Evolutionary conservation across 2,797 vertebrate genomes (phyloP).

Genomic region (Tiaroga cobitis): DNA sequence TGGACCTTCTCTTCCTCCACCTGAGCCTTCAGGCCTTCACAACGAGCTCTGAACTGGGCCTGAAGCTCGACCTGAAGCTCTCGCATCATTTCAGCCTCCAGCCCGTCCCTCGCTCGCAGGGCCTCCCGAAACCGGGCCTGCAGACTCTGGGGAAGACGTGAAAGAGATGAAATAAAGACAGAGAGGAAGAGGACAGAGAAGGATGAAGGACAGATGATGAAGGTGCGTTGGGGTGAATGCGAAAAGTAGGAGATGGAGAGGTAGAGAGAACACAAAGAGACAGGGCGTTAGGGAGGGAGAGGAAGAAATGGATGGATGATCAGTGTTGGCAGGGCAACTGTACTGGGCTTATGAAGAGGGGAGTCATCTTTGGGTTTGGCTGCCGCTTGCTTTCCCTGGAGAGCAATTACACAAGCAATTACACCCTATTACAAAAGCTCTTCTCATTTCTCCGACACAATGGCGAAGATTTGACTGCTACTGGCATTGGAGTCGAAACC

Average conservation of each 20-base stretch:
- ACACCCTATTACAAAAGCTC: constrained; percentile 62
- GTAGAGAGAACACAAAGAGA: constrained; percentile 22
- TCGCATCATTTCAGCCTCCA: constrained; percentile 58
- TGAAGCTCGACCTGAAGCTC: constrained; percentile 58
- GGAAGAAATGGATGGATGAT: constrained; percentile 55
- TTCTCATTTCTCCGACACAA: constrained; percentile 56
- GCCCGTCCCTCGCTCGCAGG: constrained; percentile 49
- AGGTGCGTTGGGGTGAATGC: constrained; percentile 56
- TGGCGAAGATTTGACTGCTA: constrained; percentile 55
- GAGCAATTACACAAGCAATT: constrained; percentile 68
- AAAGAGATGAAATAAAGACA: constrained; percentile 42
- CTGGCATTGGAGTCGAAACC: constrained; percentile 27
- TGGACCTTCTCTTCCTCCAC: constrained; percentile 50
- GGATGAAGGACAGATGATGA: constrained; percentile 40
- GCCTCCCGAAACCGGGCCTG: constrained; percentile 58
- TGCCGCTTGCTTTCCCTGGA: constrained; percentile 57
- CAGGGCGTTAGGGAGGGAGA: constrained; percentile 33
- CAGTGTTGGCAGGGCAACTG: constrained; percentile 57
- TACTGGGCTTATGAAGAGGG: constrained; percentile 59
- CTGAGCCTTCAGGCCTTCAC: constrained; percentile 39
- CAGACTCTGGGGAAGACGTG: constrained; percentile 50
- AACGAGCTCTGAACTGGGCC: constrained; percentile 58
- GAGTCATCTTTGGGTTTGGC: constrained; percentile 56
- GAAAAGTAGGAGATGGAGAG: constrained; percentile 55
- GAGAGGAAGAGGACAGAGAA: constrained; percentile 54